Evolutionary conservation across 2,797 vertebrate species (phyloP), one percentile per base, ranked within the genome.

Genomic region (Poecilia velifera): DNA sequence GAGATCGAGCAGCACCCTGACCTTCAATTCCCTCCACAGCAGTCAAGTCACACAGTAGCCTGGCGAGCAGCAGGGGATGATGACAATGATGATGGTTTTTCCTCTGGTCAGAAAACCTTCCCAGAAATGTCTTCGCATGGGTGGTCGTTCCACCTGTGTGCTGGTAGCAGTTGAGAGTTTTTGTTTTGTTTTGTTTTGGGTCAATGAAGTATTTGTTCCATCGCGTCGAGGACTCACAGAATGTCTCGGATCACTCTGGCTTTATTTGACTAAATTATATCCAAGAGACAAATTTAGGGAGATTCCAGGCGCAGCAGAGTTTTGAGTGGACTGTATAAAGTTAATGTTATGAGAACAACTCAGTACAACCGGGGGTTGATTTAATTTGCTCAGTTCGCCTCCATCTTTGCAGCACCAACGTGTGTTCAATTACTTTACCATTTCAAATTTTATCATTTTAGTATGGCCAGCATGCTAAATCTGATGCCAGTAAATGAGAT

Each of bases 1-100:
- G 88, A 47, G 57, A 91, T 87, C 74, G 72, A 86, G 78, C 79
- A 86, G 77, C 79, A 91, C 88, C 77, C 85, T 88, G 89, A 88
- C 88, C 83, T 91, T 87, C 13, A 45, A 79, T 89, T 82, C 70
- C 71, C 79, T 91, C 89, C 78, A 90, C 74, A 81, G 89, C 76
- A 64, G 14, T 64, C 59, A 64, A 64, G 59, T 18, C n/a, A 28
- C 62, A 64, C 62, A 77, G 87, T 84, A 87, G 89, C 59, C 80
- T 84, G 84, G 86, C 79, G 86, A 79, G 75, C 83, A 46, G 43
- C 0, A 6, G 4, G 20, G 64, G 36, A 62, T 31, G 59, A 88
- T 88, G 81, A 89, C 78, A 78, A 62, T 31, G 59, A 88, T 87
- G 81, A 89, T 78, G 79, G 64, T 77, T 89, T 88, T 89, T 85